Evolutionary conservation across 53 echinoderm and acorn worm species (phyloP).

Genomic region (Mesocentrotus franciscanus): DNA sequence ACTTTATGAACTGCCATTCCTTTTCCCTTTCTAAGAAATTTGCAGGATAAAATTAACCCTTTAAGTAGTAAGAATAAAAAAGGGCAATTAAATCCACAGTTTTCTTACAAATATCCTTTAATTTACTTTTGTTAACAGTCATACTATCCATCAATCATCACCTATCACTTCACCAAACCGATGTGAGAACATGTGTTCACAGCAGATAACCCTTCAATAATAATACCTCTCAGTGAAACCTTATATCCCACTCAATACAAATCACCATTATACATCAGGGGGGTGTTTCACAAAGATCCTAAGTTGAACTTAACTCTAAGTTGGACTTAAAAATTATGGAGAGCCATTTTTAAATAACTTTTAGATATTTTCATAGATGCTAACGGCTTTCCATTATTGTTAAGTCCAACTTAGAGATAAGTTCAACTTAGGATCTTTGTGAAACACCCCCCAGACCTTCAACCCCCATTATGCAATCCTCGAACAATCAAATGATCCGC

Average conservation of each 20-base stretch:
- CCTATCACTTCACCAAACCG: not conserved
- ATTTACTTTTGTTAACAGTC: not conserved
- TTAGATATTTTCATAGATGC: too few species aligned
- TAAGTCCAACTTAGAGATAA: too few species aligned
- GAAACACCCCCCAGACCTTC: too few species aligned
- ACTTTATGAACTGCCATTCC: not conserved
- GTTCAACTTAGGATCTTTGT: too few species aligned
- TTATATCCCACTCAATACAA: not conserved
- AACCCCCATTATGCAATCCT: conserved; percentile 12
- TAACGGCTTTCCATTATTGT: too few species aligned
- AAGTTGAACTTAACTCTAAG: too few species aligned
- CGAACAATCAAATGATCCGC: conserved; percentile 31
- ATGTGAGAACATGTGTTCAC: not conserved
- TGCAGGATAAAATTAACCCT: not conserved
- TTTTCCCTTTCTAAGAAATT: not conserved
- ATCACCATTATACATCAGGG: conserved; percentile 39
- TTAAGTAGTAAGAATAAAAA: not conserved
- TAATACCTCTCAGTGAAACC: not conserved
- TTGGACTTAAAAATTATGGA: too few species aligned
- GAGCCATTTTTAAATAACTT: too few species aligned
- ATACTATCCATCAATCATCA: not conserved
- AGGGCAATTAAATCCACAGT: not conserved
- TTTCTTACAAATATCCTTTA: not conserved
- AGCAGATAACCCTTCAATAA: not conserved
- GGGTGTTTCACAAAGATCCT: too few species aligned